Base-by-base conservation (phyloP, 1,140 invertebrate species). In the Teleogryllus occipitalis region DNA sequence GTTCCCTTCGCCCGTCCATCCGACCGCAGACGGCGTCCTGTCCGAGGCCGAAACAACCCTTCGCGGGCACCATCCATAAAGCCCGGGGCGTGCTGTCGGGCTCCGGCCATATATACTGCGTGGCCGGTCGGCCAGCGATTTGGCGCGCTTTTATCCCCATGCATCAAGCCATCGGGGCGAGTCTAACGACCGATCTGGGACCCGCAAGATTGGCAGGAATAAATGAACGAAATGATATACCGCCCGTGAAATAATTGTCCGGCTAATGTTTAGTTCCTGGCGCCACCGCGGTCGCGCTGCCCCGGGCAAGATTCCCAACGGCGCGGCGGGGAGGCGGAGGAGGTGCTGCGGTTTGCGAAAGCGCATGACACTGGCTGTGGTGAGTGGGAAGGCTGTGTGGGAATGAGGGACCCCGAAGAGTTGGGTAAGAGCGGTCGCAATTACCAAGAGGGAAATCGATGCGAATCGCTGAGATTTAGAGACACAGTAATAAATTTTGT, bases 171-270 rank as follows among this genome's bases (percentile, higher is more conserved):
- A 65, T 65, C 54, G 54, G 54, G 54, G 54, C 54, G 10, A 65
- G 10, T 65, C 54, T 65, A 65, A 65, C 54, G 54, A 65, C 54
- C 54, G 54, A 65, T 14, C 54, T 65, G 54, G 54, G 54, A 65
- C 54, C 54, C 54, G 54, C 10, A 65, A 65, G 54, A 65, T 65
- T 65, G 54, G 54, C 54, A 65, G 54, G 54, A 65, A 65, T 65
- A 65, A 65, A 65, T 65, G 54, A 65, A 65, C 54, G 54, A 65
- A 65, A 65, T 65, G 54, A 65, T 65, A 65, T 65, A 65, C 54
- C 10, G 54, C 54, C 18, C 18, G 54, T 65, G 54, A 65, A 65
- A 65, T 65, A 65, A 65, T 65, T 65, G 54, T 65, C 54, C 18
- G 54, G 54, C 54, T 65, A 65, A 65, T 65, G 54, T 65, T 65